These are phyloP conservation scores for Crenichthys baileyi DNA, from an alignment of 2,797 vertebrate species.

Conservation along the genomic window DNA sequence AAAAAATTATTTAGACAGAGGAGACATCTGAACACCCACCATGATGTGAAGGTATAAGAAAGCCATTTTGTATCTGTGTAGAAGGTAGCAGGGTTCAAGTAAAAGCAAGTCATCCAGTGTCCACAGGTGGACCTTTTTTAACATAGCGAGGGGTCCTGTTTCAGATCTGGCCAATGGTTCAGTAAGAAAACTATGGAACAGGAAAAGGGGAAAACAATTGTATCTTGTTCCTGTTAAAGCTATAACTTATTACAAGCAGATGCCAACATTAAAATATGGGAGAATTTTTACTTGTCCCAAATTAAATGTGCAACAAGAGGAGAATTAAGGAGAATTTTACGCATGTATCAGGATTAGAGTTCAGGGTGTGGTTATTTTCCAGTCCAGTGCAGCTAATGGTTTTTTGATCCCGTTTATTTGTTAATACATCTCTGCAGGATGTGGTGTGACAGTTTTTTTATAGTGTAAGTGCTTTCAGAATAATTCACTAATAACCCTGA, in stretches of 20 bases:
- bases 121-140: background rate
- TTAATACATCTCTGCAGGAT: background rate
- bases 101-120: background rate
- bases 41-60: background rate
- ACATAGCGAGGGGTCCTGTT: background rate
- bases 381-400: background rate
- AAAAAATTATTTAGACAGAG: background rate
- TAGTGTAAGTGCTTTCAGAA: background rate
- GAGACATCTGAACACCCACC: background rate
- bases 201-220: background rate
- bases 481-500: background rate
- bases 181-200: background rate
- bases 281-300: background rate
- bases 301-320: too few species aligned
- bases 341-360: background rate
- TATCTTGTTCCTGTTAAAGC: background rate
- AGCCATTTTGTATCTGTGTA: background rate
- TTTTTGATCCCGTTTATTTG: background rate
- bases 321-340: background rate
- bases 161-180: background rate
- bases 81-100: background rate
- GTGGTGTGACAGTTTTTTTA: conserved; percentile 3
- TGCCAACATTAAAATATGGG: background rate
- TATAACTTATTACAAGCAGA: background rate
- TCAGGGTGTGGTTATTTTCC: background rate